Evolutionary conservation across 2,888 invertebrate species (phyloP).

Genomic region (Tineola bisselliella): DNA sequence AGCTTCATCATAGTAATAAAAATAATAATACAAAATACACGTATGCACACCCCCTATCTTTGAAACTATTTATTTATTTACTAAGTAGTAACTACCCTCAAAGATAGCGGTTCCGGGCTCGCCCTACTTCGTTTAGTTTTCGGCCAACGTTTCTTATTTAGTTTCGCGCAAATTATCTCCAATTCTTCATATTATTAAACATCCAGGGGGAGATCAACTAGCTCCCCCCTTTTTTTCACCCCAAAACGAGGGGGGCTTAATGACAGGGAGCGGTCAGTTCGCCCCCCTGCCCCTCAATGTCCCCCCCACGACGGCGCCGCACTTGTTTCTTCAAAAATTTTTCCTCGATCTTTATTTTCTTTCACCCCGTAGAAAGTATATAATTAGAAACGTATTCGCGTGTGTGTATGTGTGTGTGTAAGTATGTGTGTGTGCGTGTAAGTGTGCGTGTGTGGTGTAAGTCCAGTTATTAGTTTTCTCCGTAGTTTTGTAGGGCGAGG

Average conservation of each 20-base stretch:
- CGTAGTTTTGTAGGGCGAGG: slow-evolving; percentile 36
- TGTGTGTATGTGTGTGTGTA: slow-evolving; percentile 21
- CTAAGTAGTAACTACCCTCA: slow-evolving; percentile 16
- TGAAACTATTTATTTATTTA: slow-evolving; percentile 18
- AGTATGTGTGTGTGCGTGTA: slow-evolving; percentile 24
- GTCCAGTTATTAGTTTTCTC: slow-evolving; percentile 68
- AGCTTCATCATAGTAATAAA: too few relatives aligned
- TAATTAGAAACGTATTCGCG: slow-evolving; percentile 45
- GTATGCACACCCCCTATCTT: neutral
- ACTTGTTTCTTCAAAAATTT: slow-evolving; percentile 68
- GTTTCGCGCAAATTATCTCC: slow-evolving; percentile 70
- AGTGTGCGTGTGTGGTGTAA: slow-evolving; percentile 23
- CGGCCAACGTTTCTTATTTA: slow-evolving; percentile 66
- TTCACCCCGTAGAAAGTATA: slow-evolving; percentile 53
- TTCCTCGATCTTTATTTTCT: slow-evolving; percentile 68
- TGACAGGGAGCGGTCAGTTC: slow-evolving; percentile 62
- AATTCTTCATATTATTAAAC: slow-evolving; percentile 70
- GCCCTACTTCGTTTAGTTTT: slow-evolving; percentile 61
- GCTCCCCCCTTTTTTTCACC: slow-evolving; percentile 25
- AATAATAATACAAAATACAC: slow-evolving; percentile 13
- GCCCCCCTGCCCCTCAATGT: slow-evolving; percentile 35
- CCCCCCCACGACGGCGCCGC: slow-evolving; percentile 27
- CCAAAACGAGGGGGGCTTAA: slow-evolving; percentile 41
- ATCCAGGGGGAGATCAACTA: slow-evolving; percentile 53
- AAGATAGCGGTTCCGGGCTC: slow-evolving; percentile 19